Percentiles rank a stretch among this genome's conserved stretches.
phyloP scores from a whole-genome alignment of 1,140 invertebrate genomes.

The Cydia strobilella region DNA sequence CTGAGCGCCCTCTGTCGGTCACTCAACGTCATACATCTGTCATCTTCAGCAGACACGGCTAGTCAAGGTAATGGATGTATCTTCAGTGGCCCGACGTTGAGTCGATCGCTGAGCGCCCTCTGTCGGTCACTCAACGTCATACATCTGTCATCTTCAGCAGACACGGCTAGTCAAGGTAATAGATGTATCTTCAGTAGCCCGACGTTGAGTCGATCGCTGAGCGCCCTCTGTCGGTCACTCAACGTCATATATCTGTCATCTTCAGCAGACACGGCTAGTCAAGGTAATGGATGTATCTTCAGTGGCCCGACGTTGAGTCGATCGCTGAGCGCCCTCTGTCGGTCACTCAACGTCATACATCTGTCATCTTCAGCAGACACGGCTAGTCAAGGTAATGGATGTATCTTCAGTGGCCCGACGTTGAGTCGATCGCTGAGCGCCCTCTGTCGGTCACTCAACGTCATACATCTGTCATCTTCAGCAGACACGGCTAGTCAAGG shows the following conservation, averaged over 20 bases:
- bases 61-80: constrained; percentile 57
- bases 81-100: constrained; percentile 90
- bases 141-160: constrained; percentile 86
- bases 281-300: constrained; percentile 81
- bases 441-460: too few species aligned
- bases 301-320: constrained; percentile 91
- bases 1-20: constrained; percentile 95
- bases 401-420: too few species aligned
- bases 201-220: too few species aligned
- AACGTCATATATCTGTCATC: too few species aligned
- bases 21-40: constrained; percentile 93
- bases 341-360: constrained; percentile 93
- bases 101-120: constrained; percentile 93
- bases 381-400: constrained; percentile 26
- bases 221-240: too few species aligned
- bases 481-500: too few species aligned
- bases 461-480: too few species aligned
- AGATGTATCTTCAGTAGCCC: too few species aligned
- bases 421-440: too few species aligned
- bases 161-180: constrained; percentile 59
- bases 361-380: constrained; percentile 85
- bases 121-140: constrained; percentile 94
- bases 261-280: constrained; percentile 50
- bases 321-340: constrained; percentile 94
- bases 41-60: constrained; percentile 81